phyloP scores from a whole-genome alignment of 2,797 vertebrate genomes.

The Sebastes cheni region DNA sequence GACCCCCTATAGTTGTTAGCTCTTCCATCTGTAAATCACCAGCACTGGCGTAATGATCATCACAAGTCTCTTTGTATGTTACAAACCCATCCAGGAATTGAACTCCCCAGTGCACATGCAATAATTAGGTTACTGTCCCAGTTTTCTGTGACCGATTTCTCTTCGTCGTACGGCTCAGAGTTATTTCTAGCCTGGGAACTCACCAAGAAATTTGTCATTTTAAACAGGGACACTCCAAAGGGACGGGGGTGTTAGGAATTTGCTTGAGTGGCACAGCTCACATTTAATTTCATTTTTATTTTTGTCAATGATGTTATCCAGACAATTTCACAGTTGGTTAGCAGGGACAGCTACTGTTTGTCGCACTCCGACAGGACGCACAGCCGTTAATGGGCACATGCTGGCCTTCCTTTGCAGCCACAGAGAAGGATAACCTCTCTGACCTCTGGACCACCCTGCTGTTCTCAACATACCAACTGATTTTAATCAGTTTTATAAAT shows the following conservation, averaged over 20 bases:
- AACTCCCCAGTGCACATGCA: constrained; percentile 7
- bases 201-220: constrained; percentile 27
- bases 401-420: constrained; percentile 1
- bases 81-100: constrained; percentile 6
- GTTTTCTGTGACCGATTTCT: constrained; percentile 59
- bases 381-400: background rate
- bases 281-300: background rate
- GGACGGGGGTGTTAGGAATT: background rate
- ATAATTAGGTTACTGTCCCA: constrained; percentile 70
- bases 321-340: background rate
- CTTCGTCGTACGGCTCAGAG: constrained; percentile 23
- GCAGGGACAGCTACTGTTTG: background rate
- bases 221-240: background rate
- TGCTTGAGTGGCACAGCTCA: background rate
- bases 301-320: background rate
- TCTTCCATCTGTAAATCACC: constrained; percentile 13
- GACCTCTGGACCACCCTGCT: constrained; percentile 21
- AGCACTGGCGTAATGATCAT: background rate
- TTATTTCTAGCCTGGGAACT: constrained; percentile 53
- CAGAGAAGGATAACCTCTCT: constrained; percentile 5
- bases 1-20: background rate
- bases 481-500: background rate
- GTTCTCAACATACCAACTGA: background rate
- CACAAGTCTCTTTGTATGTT: constrained; percentile 29
- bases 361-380: background rate